phyloP scores from a whole-genome alignment of 2,888 invertebrate genomes.

The Abscondita cerata region DNA sequence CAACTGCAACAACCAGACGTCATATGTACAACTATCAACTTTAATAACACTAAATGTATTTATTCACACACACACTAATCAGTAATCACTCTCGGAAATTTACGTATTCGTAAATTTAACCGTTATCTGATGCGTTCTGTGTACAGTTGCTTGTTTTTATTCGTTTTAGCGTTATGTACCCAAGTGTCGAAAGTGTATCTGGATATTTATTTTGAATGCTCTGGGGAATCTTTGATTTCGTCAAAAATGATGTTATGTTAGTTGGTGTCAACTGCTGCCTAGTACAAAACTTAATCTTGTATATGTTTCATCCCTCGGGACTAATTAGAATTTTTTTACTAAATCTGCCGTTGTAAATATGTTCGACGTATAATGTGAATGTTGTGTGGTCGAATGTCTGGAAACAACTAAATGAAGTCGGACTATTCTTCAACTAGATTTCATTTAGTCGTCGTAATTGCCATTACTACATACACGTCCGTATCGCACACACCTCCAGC shows the following conservation, averaged over 20 bases:
- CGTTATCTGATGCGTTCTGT: conserved; percentile 29
- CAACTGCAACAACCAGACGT: neutral
- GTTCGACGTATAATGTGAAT: conserved; percentile 19
- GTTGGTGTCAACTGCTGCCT: conserved; percentile 58
- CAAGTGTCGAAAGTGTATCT: conserved; percentile 34
- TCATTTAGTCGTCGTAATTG: neutral
- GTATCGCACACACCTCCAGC: no score
- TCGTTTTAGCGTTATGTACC: conserved; percentile 29
- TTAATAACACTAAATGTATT: conserved; percentile 15
- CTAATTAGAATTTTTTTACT: conserved; percentile 41
- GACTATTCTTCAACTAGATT: neutral
- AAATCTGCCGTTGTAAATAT: conserved; percentile 44
- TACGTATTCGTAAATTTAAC: conserved; percentile 30
- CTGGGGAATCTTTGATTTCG: conserved; percentile 51
- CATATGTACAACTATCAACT: conserved; percentile 10
- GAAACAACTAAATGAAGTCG: neutral
- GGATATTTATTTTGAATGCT: conserved; percentile 41
- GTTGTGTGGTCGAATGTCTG: neutral
- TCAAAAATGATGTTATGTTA: conserved; percentile 47
- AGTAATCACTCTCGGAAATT: conserved; percentile 27
- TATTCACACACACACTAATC: conserved; percentile 7
- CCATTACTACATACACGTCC: no score
- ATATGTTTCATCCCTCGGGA: conserved; percentile 55
- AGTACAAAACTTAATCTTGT: conserved; percentile 53
- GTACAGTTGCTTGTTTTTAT: conserved; percentile 27